Evolutionary conservation across 2,888 invertebrate species (phyloP).

Genomic region (Drosophila siamana): DNA sequence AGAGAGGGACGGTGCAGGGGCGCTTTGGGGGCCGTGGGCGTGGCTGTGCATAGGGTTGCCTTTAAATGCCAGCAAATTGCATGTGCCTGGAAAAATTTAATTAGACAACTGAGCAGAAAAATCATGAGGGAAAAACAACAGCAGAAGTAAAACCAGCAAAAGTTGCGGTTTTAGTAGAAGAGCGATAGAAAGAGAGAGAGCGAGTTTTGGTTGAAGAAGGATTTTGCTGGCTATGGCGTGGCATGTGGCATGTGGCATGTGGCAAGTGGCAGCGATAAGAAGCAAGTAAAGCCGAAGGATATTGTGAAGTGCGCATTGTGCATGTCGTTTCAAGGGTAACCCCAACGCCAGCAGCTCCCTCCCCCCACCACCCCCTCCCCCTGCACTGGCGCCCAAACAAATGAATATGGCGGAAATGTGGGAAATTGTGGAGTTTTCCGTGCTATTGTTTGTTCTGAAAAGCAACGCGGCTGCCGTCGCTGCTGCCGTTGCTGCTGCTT

Average conservation of each 20-base stretch:
- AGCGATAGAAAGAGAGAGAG: not conserved
- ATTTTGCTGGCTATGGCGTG: slow-evolving; percentile 28
- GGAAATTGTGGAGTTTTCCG: slow-evolving; percentile 40
- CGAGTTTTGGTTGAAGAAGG: slow-evolving; percentile 25
- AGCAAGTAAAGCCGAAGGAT: slow-evolving; percentile 54
- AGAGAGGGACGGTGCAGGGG: not conserved
- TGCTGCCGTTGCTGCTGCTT: slow-evolving; percentile 23
- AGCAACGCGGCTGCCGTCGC: slow-evolving; percentile 28
- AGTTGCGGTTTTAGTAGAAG: slow-evolving; percentile 38
- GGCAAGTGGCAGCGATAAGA: slow-evolving; percentile 56
- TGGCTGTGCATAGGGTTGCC: slow-evolving; percentile 54
- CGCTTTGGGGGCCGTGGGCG: slow-evolving; percentile 20
- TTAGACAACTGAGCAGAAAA: slow-evolving; percentile 74
- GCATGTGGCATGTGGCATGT: slow-evolving; percentile 46
- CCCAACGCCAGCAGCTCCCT: too few species aligned
- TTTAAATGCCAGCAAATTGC: slow-evolving; percentile 69
- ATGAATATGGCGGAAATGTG: not conserved
- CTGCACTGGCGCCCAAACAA: not conserved
- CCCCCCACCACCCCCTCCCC: not conserved
- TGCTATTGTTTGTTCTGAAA: slow-evolving; percentile 55
- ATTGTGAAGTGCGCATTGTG: slow-evolving; percentile 62
- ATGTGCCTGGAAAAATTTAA: slow-evolving; percentile 68
- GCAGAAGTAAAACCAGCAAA: slow-evolving; percentile 27
- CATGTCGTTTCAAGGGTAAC: slow-evolving; percentile 75
- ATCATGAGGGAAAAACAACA: slow-evolving; percentile 45